Evolutionary conservation across 2,113 vertebrate genomes (phyloP).

Genomic region (Dipodomys stephensi): DNA sequence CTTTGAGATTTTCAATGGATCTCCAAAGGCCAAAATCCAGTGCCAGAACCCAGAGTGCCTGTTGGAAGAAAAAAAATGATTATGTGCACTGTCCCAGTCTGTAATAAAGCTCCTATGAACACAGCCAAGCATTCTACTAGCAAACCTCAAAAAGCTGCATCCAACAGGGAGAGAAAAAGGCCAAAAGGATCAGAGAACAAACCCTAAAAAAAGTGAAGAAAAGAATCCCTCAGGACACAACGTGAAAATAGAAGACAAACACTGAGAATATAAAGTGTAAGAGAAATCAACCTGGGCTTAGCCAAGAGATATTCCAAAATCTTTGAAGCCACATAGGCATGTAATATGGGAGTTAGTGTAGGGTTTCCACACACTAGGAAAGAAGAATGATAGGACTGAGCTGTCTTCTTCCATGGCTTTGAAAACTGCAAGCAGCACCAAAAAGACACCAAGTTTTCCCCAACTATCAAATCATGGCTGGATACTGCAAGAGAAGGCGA

Average conservation of each 20-base stretch:
- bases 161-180: neutral
- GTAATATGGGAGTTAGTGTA: constrained; percentile 69
- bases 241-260: constrained; percentile 29
- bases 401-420: neutral
- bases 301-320: constrained; percentile 48
- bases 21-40: neutral
- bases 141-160: constrained; percentile 22
- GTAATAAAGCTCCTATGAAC: neutral
- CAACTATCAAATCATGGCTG: neutral
- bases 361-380: constrained; percentile 67
- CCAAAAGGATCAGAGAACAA: neutral
- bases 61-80: neutral
- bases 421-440: neutral
- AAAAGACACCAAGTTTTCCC: neutral
- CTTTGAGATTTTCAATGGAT: neutral
- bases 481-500: neutral
- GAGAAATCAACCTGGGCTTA: constrained; percentile 32
- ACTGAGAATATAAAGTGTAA: neutral
- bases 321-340: constrained; percentile 50
- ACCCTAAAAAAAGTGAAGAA: neutral
- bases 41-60: neutral
- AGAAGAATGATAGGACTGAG: neutral
- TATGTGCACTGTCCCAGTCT: neutral
- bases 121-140: neutral
- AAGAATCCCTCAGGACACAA: neutral